Percentiles rank a stretch among this genome's conserved stretches.
Evolutionary conservation across 1,140 invertebrate species (phyloP).

Genomic region (Laodelphax striatellus): DNA sequence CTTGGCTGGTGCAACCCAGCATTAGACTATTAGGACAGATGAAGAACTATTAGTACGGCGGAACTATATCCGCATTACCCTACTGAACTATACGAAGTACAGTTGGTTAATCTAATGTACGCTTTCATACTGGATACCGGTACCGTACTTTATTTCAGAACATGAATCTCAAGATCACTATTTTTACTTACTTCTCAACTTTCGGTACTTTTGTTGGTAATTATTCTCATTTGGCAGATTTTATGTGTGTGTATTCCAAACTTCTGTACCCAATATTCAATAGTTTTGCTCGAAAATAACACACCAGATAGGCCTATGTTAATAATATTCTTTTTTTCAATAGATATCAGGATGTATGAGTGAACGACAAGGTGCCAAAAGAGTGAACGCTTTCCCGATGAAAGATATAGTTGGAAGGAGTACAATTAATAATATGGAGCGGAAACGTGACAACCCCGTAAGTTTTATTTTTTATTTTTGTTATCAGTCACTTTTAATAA

Average conservation of each 20-base stretch:
- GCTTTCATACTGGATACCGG: background rate
- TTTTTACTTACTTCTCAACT: too few relatives aligned
- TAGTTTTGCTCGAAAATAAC: background rate
- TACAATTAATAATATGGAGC: constrained; percentile 42
- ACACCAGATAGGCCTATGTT: background rate
- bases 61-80: too few relatives aligned
- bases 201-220: too few relatives aligned
- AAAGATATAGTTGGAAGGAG: constrained; percentile 57
- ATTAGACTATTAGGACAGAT: too few relatives aligned
- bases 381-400: constrained; percentile 71
- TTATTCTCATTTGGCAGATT: background rate
- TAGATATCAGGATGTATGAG: constrained; percentile 61
- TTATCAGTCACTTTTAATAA: too few relatives aligned
- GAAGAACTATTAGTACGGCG: too few relatives aligned
- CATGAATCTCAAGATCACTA: too few relatives aligned
- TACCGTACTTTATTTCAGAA: too few relatives aligned
- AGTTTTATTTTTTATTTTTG: constrained; percentile 27
- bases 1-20: too few relatives aligned
- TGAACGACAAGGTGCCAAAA: constrained; percentile 53
- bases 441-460: constrained; percentile 62
- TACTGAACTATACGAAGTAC: too few relatives aligned
- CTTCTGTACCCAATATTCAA: background rate
- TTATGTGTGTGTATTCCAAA: background rate
- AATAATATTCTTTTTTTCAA: constrained; percentile 24
- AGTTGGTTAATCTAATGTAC: background rate